Evolutionary conservation across 2,888 invertebrate genomes (phyloP).

Genomic region (Heliconius sara): DNA sequence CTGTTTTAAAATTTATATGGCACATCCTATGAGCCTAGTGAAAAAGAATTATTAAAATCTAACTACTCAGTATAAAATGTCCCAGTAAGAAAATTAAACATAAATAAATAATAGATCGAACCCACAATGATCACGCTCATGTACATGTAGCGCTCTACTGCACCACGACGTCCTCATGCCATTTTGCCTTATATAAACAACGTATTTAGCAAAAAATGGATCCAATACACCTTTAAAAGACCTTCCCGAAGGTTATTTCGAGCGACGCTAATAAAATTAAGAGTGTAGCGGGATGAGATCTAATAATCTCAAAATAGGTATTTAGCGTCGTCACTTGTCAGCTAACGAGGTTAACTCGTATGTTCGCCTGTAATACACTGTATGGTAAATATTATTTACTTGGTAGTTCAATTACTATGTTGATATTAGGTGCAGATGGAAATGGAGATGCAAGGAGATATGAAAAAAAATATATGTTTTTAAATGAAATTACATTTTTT

Average conservation of each 20-base stretch:
- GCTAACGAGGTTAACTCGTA: conserved; percentile 34
- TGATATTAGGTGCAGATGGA: background rate
- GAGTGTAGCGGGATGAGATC: conserved; percentile 13
- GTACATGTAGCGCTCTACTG: too few species aligned
- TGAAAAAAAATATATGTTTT: background rate
- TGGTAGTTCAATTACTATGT: background rate
- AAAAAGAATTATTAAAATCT: too few species aligned
- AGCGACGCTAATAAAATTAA: conserved; percentile 32
- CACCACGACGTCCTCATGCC: background rate
- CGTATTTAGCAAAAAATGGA: background rate
- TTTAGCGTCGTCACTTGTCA: conserved; percentile 39
- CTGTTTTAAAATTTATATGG: too few species aligned
- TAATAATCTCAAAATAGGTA: conserved; percentile 49
- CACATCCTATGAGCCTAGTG: too few species aligned
- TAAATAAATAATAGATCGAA: background rate
- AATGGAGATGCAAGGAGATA: background rate
- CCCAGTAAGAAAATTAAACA: too few species aligned
- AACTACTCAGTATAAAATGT: too few species aligned
- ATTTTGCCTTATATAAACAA: background rate
- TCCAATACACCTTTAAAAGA: conserved; percentile 17
- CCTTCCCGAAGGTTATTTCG: conserved; percentile 31
- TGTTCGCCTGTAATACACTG: background rate
- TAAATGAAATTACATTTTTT: too few species aligned
- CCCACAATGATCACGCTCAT: background rate
- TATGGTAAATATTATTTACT: conserved; percentile 1